Percentiles rank a stretch among this genome's conserved stretches.
Conservation (phyloP, 1,140 invertebrate genomes). For the Chelonus insularis region DNA sequence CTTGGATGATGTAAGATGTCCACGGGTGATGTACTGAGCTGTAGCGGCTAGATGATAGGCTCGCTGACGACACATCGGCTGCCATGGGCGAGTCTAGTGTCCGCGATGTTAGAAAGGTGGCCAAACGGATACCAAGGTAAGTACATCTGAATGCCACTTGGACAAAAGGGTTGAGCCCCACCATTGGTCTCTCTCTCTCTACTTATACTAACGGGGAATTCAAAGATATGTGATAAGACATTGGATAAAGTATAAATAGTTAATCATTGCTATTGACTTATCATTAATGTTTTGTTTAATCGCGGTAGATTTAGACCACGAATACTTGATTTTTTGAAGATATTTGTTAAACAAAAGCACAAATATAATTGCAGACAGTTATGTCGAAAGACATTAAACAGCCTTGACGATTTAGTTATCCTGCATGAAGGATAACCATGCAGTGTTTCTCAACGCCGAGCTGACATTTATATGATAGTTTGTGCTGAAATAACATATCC, state of each 20-base stretch:
- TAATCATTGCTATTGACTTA: slow-evolving; percentile 23
- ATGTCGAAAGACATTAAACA: too few relatives aligned
- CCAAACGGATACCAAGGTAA: slow-evolving; percentile 55
- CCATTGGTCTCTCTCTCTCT: slow-evolving; percentile 52
- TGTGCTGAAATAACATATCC: slow-evolving; percentile 58
- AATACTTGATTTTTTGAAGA: background rate
- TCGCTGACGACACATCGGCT: background rate
- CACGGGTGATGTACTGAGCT: background rate
- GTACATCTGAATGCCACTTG: slow-evolving; percentile 59
- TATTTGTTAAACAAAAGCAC: background rate
- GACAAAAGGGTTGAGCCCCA: slow-evolving; percentile 57
- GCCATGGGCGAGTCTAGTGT: slow-evolving; percentile 26
- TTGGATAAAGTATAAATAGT: slow-evolving; percentile 33
- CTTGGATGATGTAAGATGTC: too few relatives aligned
- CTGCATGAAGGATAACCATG: background rate
- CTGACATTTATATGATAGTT: slow-evolving; percentile 35
- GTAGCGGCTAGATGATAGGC: too few relatives aligned
- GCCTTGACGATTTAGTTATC: background rate
- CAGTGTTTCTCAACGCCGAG: slow-evolving; percentile 5
- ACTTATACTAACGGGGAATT: slow-evolving; percentile 63
- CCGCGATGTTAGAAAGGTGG: slow-evolving; percentile 54
- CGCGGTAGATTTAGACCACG: background rate
- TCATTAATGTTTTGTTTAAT: slow-evolving; percentile 9
- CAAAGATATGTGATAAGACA: slow-evolving; percentile 57
- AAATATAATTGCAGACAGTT: too few relatives aligned